Evolutionary conservation across 2,113 vertebrate species (phyloP).

Genomic region (Polypterus bichir): DNA sequence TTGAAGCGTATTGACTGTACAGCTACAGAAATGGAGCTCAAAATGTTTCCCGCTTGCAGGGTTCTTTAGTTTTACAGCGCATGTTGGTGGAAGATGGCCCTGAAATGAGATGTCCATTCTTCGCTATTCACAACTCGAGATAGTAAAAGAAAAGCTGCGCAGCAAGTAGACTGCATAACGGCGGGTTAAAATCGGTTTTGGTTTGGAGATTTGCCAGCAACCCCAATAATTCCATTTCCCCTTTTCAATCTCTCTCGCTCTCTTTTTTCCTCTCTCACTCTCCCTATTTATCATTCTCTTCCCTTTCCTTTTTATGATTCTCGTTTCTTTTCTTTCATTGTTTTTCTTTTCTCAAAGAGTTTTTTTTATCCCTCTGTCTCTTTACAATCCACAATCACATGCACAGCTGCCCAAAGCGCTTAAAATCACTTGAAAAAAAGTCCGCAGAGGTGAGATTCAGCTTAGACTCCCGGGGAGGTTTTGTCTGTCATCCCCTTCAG

Average conservation of each 20-base stretch:
- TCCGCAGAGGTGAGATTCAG: conserved; percentile 51
- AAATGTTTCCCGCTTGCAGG: conserved; percentile 42
- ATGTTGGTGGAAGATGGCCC: conserved; percentile 39
- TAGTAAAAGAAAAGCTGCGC: conserved; percentile 35
- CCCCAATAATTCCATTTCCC: conserved; percentile 52
- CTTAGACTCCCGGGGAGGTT: conserved; percentile 88
- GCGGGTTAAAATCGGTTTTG: conserved; percentile 50
- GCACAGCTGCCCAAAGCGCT: conserved; percentile 72
- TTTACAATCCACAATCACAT: conserved; percentile 60
- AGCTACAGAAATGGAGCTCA: conserved; percentile 44
- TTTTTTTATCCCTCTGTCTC: conserved; percentile 30
- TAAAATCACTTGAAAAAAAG: conserved; percentile 71
- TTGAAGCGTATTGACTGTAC: conserved; percentile 45
- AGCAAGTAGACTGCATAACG: conserved; percentile 30
- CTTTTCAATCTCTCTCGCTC: conserved; percentile 7
- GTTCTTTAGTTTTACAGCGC: conserved; percentile 35
- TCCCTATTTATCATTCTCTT: conserved; percentile 9
- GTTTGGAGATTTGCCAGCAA: conserved; percentile 68
- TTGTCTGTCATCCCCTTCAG: conserved; percentile 96
- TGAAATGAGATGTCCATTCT: conserved; percentile 52
- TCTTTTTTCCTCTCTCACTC: too few species aligned
- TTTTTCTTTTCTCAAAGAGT: conserved; percentile 36
- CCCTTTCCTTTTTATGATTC: conserved; percentile 15
- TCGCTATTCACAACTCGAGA: conserved; percentile 37
- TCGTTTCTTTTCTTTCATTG: conserved; percentile 27